Evolutionary conservation across 2,797 vertebrate species (phyloP).

Genomic region (Thunnus albacares): DNA sequence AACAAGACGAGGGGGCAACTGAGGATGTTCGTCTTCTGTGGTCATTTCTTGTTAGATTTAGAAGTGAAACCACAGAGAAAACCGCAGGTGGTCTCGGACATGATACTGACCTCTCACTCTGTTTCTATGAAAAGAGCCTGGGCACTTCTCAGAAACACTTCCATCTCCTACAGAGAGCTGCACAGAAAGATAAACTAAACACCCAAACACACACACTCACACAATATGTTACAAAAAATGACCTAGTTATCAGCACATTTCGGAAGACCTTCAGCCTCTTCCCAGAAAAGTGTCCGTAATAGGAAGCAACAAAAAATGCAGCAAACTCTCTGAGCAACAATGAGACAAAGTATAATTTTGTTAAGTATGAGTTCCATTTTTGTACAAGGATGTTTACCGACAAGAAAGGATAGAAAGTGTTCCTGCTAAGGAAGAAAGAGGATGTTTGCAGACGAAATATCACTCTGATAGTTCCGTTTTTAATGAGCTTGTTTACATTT

Average conservation of each 20-base stretch:
- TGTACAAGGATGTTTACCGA: not conserved
- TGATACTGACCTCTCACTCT: constrained; percentile 7
- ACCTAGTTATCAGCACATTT: constrained; percentile 1
- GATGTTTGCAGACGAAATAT: not conserved
- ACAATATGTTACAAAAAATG: not conserved
- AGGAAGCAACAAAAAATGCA: not conserved
- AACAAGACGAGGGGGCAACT: constrained; percentile 3
- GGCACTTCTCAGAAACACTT: constrained; percentile 62
- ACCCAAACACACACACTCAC: constrained; percentile 1
- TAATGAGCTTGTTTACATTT: not conserved
- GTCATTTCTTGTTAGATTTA: constrained; percentile 30
- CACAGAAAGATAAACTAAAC: not conserved
- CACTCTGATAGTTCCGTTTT: not conserved
- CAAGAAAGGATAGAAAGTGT: not conserved
- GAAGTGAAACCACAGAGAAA: constrained; percentile 35
- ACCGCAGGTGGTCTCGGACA: constrained; percentile 35
- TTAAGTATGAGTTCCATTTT: constrained; percentile 7
- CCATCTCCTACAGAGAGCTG: constrained; percentile 39
- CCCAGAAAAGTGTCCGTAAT: constrained; percentile 40
- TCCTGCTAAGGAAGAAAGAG: not conserved
- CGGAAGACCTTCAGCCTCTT: constrained; percentile 19
- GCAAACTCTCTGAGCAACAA: not conserved
- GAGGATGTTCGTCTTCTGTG: constrained; percentile 34
- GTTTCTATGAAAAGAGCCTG: constrained; percentile 55
- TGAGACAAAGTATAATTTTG: constrained; percentile 3